Conservation (phyloP, 1,140 invertebrate species). For the Trichonephila inaurata region DNA sequence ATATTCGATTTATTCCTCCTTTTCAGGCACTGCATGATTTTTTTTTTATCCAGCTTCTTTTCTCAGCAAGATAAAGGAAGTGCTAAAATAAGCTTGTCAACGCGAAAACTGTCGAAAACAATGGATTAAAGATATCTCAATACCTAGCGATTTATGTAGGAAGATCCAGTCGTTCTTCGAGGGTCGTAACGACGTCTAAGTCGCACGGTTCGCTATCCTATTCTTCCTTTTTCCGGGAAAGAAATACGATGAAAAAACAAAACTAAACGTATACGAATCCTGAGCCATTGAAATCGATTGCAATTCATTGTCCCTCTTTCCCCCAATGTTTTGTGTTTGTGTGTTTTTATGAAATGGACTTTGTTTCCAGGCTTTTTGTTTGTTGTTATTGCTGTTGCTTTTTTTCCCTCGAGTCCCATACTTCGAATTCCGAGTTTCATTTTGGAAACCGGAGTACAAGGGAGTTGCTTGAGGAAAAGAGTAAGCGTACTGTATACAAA, state of each 20-base stretch:
- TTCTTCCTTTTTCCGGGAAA: neutral
- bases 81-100: neutral
- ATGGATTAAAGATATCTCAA: neutral
- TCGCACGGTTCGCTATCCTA: neutral
- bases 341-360: constrained; percentile 41
- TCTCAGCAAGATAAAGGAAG: too few species aligned
- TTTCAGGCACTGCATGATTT: too few species aligned
- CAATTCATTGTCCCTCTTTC: constrained; percentile 27
- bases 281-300: constrained; percentile 36
- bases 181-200: neutral
- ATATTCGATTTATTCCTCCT: too few species aligned
- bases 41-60: too few species aligned
- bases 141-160: neutral
- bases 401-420: constrained; percentile 26
- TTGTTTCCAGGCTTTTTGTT: constrained; percentile 25
- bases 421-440: constrained; percentile 40
- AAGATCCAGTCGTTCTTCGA: neutral
- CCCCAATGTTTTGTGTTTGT: constrained; percentile 32
- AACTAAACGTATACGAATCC: neutral
- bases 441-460: neutral
- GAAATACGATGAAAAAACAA: neutral
- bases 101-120: neutral
- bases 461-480: neutral
- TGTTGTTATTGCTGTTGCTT: too few species aligned
- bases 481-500: neutral